phyloP scores from a whole-genome alignment of 2,113 vertebrate genomes.

The Oceanites oceanicus region DNA sequence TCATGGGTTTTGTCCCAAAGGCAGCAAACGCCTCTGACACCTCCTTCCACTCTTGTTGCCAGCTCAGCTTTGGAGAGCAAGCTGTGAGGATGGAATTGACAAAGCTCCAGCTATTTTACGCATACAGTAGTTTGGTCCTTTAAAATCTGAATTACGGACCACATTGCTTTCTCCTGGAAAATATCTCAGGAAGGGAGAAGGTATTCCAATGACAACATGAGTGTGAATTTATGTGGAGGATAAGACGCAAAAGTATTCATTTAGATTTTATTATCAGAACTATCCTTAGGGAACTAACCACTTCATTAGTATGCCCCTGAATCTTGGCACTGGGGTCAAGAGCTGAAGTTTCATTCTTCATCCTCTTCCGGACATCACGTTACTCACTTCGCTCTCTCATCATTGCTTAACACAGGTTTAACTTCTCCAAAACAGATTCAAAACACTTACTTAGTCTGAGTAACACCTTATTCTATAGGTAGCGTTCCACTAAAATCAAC shows the following conservation, averaged over 20 bases:
- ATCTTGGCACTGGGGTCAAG: background rate
- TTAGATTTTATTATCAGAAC: slow-evolving; percentile 14
- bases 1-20: background rate
- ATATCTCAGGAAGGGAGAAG: background rate
- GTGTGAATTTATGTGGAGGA: background rate
- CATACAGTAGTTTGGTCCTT: background rate
- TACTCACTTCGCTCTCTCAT: background rate
- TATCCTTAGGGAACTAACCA: background rate
- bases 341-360: background rate
- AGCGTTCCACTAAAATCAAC: background rate
- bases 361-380: background rate
- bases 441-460: background rate
- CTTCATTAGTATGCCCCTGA: background rate
- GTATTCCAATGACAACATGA: slow-evolving; percentile 1
- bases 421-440: background rate
- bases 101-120: slow-evolving; percentile 29
- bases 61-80: background rate
- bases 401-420: background rate
- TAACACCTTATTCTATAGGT: background rate
- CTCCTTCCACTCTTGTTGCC: background rate
- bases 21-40: background rate
- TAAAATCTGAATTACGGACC: slow-evolving; percentile 9
- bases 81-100: background rate
- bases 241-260: background rate
- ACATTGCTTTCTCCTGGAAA: slow-evolving; percentile 31